These are phyloP conservation scores for Ernsta delagoae DNA, from an alignment of 2,888 invertebrate species.

Conservation along the genomic window DNA sequence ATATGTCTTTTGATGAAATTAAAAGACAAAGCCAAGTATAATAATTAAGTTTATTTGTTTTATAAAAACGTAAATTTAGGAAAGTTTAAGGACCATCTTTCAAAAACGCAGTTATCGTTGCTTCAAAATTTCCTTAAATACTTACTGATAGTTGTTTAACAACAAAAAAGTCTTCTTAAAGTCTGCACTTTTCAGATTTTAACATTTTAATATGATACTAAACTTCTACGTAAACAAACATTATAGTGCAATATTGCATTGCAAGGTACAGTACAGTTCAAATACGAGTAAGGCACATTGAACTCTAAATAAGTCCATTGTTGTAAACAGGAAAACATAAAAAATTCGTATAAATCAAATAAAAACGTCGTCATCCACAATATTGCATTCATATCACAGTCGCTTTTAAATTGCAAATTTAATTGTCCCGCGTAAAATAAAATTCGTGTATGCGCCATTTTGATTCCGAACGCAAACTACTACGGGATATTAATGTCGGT, in stretches of 20 bases:
- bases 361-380: constrained; percentile 22
- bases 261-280: too few species aligned
- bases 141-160: too few species aligned
- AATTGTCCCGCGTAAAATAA: constrained; percentile 29
- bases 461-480: constrained; percentile 17
- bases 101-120: too few species aligned
- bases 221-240: too few species aligned
- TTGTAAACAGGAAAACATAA: constrained; percentile 8
- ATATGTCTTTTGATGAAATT: not conserved
- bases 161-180: too few species aligned
- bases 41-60: not conserved
- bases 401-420: constrained; percentile 35
- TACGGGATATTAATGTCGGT: constrained; percentile 29
- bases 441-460: constrained; percentile 16
- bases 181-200: too few species aligned
- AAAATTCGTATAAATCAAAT: constrained; percentile 21
- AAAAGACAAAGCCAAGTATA: not conserved
- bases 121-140: too few species aligned
- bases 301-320: too few species aligned
- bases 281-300: too few species aligned
- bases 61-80: not conserved
- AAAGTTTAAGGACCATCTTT: too few species aligned
- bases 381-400: constrained; percentile 34
- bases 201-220: too few species aligned
- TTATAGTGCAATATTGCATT: too few species aligned